These are phyloP conservation scores for Orchesella flavescens DNA, from an alignment of 2,888 invertebrate species.

Conservation along the genomic window DNA sequence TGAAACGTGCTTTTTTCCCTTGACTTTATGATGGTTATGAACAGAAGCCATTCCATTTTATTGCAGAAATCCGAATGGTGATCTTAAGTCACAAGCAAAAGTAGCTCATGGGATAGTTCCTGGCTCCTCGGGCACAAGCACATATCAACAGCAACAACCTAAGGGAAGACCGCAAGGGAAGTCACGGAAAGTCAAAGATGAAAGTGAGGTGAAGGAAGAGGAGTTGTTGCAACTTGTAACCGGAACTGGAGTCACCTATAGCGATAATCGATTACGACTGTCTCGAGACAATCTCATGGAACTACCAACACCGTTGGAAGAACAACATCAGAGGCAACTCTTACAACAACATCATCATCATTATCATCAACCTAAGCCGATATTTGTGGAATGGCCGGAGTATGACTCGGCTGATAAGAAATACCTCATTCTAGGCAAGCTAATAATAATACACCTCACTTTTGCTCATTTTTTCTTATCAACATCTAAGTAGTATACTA, in stretches of 20 bases:
- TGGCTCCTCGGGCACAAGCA: constrained; percentile 26
- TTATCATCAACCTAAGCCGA: constrained; percentile 58
- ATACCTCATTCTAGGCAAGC: constrained; percentile 90
- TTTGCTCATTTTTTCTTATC: constrained; percentile 1
- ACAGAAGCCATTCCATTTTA: constrained; percentile 52
- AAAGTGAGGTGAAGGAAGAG: constrained; percentile 50
- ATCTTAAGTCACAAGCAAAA: constrained; percentile 54
- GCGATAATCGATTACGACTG: constrained; percentile 57
- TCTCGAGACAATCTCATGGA: constrained; percentile 54
- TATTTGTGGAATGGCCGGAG: constrained; percentile 91
- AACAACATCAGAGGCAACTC: constrained; percentile 25
- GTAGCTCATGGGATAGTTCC: constrained; percentile 39
- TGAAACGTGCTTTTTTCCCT: background rate
- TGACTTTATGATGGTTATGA: constrained; percentile 37
- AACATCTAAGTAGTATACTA: too few species aligned
- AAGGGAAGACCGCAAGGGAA: constrained; percentile 47
- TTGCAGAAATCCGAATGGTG: constrained; percentile 89
- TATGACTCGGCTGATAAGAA: constrained; percentile 94
- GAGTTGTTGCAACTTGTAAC: constrained; percentile 39
- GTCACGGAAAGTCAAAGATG: constrained; percentile 58
- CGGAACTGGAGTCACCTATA: constrained; percentile 42
- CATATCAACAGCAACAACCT: constrained; percentile 43
- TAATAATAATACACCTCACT: constrained; percentile 6
- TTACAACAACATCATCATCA: constrained; percentile 45
- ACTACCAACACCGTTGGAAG: constrained; percentile 44